Evolutionary conservation across 2,113 vertebrate genomes (phyloP).

Genomic region (Xenopus laevis): DNA sequence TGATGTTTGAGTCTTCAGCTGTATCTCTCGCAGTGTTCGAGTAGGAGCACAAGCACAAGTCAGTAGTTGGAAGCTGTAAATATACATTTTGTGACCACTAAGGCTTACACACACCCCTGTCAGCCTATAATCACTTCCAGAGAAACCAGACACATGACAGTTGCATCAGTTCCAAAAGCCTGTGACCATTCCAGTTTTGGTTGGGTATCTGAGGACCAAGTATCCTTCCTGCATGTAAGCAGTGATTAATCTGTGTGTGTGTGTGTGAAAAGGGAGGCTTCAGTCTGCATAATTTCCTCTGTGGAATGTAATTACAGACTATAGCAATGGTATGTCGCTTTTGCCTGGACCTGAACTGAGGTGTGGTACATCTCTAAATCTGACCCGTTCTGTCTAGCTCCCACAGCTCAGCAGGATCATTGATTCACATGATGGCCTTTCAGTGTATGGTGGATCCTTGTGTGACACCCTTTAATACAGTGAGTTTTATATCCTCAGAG

Average conservation of each 20-base stretch:
- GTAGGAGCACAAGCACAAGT: too few relatives aligned
- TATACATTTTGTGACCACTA: too few relatives aligned
- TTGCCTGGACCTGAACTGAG: slow-evolving; percentile 17
- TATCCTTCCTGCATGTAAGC: slow-evolving; percentile 15
- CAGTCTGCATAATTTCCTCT: slow-evolving; percentile 29
- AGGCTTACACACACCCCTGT: background rate
- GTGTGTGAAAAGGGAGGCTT: slow-evolving; percentile 17
- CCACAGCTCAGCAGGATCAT: background rate
- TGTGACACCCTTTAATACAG: too few relatives aligned
- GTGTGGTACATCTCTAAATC: slow-evolving; percentile 14
- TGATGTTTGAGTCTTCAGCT: too few relatives aligned
- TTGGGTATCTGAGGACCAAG: background rate
- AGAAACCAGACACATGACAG: background rate
- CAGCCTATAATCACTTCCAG: background rate
- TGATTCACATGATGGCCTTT: too few relatives aligned
- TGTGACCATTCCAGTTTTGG: background rate
- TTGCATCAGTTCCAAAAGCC: background rate
- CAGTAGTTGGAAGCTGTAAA: too few relatives aligned
- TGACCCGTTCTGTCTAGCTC: slow-evolving; percentile 23
- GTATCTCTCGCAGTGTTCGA: too few relatives aligned
- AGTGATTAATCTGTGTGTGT: slow-evolving; percentile 33
- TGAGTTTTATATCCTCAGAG: too few relatives aligned
- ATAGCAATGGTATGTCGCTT: slow-evolving; percentile 5
- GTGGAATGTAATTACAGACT: slow-evolving; percentile 30
- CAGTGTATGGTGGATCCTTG: too few relatives aligned